A percentile compares a stretch with the other conserved stretches of the same genome.
Evolutionary conservation across 2,113 vertebrate genomes (phyloP).

Genomic region (Trematocara macrostoma): DNA sequence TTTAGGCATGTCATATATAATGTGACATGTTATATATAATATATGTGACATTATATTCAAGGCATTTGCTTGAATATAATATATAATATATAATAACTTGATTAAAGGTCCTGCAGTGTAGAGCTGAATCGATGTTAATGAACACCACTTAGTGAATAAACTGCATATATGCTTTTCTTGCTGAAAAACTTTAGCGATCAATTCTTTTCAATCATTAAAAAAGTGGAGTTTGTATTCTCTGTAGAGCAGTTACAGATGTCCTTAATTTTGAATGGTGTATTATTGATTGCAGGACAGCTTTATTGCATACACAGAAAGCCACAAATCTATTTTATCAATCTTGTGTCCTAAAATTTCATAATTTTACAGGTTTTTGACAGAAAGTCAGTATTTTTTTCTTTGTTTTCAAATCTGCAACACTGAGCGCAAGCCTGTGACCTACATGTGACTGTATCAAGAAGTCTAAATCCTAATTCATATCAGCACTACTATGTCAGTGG

Average conservation of each 20-base stretch:
- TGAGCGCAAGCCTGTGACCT: background rate
- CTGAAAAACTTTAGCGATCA: constrained; percentile 30
- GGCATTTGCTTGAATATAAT: no score
- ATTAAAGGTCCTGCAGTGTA: background rate
- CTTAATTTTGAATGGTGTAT: background rate
- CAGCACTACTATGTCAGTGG: constrained; percentile 6
- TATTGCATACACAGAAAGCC: background rate
- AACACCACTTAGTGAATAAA: background rate
- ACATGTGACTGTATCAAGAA: background rate
- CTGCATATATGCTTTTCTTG: background rate
- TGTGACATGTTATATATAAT: background rate
- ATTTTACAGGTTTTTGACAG: background rate
- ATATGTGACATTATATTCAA: background rate
- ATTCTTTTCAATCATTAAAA: background rate
- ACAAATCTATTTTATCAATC: background rate
- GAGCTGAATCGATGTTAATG: background rate
- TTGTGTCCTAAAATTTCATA: background rate
- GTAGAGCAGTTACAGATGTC: background rate
- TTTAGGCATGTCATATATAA: background rate
- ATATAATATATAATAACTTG: no score
- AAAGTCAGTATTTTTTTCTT: background rate
- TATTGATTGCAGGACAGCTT: background rate
- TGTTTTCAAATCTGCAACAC: background rate
- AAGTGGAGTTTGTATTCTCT: constrained; percentile 1
- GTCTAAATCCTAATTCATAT: background rate